phyloP scores from a whole-genome alignment of 2,888 invertebrate species.

The Scaeva pyrastri region DNA sequence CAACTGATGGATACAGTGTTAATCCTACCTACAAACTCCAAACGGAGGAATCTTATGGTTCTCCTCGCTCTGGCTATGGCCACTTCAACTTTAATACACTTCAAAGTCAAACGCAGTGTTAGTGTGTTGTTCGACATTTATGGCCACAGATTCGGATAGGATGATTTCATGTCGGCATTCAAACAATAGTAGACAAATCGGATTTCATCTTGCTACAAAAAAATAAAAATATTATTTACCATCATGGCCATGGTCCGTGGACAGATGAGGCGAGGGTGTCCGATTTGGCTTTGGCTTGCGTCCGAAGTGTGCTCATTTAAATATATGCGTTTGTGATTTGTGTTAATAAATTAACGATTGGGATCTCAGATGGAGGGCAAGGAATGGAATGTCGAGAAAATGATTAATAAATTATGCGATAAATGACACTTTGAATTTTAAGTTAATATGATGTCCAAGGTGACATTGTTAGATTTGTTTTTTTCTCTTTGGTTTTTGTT shows the following conservation, averaged over 20 bases:
- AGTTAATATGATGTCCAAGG: conserved; percentile 62
- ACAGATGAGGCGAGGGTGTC: conserved; percentile 35
- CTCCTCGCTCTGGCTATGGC: background rate
- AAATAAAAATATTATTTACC: conserved; percentile 42
- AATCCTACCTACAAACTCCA: background rate
- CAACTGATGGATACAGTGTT: background rate
- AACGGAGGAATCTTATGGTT: background rate
- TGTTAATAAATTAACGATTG: conserved; percentile 71
- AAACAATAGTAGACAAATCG: conserved; percentile 66
- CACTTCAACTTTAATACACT: background rate
- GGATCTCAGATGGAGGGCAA: conserved; percentile 68
- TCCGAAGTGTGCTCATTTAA: conserved; percentile 50
- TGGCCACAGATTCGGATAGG: conserved; percentile 33
- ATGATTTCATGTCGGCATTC: conserved; percentile 65
- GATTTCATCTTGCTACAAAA: conserved; percentile 60
- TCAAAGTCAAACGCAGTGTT: background rate
- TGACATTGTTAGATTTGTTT: conserved; percentile 57
- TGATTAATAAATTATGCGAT: conserved; percentile 75
- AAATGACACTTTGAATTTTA: conserved; percentile 66
- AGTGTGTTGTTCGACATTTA: conserved; percentile 40
- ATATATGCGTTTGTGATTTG: conserved; percentile 52
- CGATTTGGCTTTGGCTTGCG: conserved; percentile 59
- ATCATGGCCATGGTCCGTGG: conserved; percentile 6
- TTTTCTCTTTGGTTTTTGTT: conserved; percentile 18
- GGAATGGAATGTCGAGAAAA: conserved; percentile 71